Evolutionary conservation across 92 coral and sea anemone species (phyloP).

Genomic region (Chrysogorgia sp.): DNA sequence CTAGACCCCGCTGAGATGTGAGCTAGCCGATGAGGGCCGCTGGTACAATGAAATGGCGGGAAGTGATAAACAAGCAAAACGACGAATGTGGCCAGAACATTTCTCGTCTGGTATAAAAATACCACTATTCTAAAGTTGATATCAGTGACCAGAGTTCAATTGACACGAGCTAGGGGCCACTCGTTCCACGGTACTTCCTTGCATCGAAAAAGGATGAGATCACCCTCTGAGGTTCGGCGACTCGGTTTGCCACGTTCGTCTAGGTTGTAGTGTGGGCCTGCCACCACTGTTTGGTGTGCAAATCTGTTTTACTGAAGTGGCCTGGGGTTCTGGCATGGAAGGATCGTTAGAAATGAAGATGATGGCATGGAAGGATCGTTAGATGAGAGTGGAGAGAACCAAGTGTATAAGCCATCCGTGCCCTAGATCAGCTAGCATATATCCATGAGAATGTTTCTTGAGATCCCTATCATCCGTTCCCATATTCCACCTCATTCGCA

Average conservation of each 20-base stretch:
- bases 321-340: not conserved
- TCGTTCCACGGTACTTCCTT: constrained; percentile 42
- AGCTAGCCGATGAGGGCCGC: too few species aligned
- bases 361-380: not conserved
- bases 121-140: too few species aligned
- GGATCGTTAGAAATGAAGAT: too few species aligned
- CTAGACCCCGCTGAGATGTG: too few species aligned
- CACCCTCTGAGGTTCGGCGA: constrained; percentile 19
- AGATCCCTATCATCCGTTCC: constrained; percentile 20
- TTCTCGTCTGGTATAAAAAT: too few species aligned
- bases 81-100: too few species aligned
- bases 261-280: constrained; percentile 16
- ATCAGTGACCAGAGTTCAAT: not conserved
- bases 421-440: constrained; percentile 7
- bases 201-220: constrained; percentile 34
- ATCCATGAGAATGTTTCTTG: too few species aligned
- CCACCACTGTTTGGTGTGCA: constrained; percentile 18
- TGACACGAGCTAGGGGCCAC: constrained; percentile 44
- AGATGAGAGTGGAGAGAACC: constrained; percentile 2
- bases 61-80: too few species aligned
- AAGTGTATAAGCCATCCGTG: not conserved
- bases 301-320: not conserved
- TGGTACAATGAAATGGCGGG: too few species aligned
- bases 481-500: too few species aligned
- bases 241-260: constrained; percentile 16